phyloP scores from a whole-genome alignment of 2,797 vertebrate genomes.

The Parauchenoglanis ngamensis region DNA sequence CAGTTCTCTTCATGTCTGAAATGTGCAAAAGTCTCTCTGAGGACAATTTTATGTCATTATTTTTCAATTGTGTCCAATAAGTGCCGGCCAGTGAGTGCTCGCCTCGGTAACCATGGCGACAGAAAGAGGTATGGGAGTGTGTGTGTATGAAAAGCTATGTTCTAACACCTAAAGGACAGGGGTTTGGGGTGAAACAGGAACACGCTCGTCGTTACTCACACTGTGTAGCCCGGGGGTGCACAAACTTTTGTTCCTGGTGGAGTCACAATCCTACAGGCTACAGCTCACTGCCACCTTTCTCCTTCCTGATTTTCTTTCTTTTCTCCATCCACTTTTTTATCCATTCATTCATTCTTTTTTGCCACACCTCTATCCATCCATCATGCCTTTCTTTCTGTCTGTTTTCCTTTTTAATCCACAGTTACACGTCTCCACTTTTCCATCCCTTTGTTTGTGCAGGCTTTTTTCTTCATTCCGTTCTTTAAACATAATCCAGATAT shows the following conservation, averaged over 20 bases:
- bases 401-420: too few relatives aligned
- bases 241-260: not conserved
- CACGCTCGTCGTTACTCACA: not conserved
- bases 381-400: not conserved
- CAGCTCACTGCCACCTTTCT: not conserved
- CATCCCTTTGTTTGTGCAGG: too few relatives aligned
- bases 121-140: not conserved
- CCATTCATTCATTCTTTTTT: not conserved
- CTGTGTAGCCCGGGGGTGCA: not conserved
- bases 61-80: slow-evolving; percentile 35
- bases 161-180: not conserved
- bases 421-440: too few relatives aligned
- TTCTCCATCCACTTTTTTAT: not conserved
- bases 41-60: slow-evolving; percentile 35
- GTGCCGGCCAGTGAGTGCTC: slow-evolving; percentile 12
- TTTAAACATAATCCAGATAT: too few relatives aligned
- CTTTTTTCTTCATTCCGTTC: too few relatives aligned
- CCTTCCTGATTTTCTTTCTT: not conserved
- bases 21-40: slow-evolving; percentile 20
- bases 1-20: slow-evolving; percentile 26
- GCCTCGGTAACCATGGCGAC: slow-evolving; percentile 19
- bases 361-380: too few relatives aligned
- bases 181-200: not conserved
- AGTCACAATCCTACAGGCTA: not conserved
- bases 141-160: not conserved